phyloP scores from a whole-genome alignment of 2,888 invertebrate genomes.

The Drosophila austrosaltans region DNA sequence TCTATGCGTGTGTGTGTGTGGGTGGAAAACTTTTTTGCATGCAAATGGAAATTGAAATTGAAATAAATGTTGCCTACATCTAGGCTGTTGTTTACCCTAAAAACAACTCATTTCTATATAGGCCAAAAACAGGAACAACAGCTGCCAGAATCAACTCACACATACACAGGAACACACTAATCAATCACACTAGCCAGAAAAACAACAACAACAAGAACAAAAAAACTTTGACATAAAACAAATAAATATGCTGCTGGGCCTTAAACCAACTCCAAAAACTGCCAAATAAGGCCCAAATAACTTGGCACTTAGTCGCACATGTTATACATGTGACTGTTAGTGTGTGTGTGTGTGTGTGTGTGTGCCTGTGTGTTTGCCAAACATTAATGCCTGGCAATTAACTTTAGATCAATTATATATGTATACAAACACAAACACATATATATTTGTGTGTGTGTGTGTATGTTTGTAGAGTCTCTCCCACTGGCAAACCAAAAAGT shows the following conservation, averaged over 20 bases:
- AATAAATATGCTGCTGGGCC: constrained; percentile 52
- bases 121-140: constrained; percentile 24
- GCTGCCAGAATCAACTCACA: neutral
- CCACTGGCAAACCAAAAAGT: neutral
- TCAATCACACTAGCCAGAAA: constrained; percentile 59
- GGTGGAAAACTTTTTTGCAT: constrained; percentile 2
- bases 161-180: constrained; percentile 31
- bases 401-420: constrained; percentile 71
- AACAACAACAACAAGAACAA: constrained; percentile 20
- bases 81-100: constrained; percentile 16
- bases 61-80: constrained; percentile 4
- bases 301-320: constrained; percentile 64
- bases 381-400: constrained; percentile 67
- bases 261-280: constrained; percentile 2
- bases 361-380: constrained; percentile 26
- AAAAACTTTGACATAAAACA: constrained; percentile 52
- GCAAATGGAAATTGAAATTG: constrained; percentile 5
- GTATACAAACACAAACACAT: constrained; percentile 10
- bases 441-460: neutral
- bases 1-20: too few relatives aligned
- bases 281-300: constrained; percentile 33
- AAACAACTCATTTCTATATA: constrained; percentile 12
- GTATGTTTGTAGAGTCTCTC: too few relatives aligned
- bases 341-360: constrained; percentile 27
- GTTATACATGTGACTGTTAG: constrained; percentile 12